These are phyloP conservation scores for Lerista edwardsae DNA, from an alignment of 2,797 vertebrate genomes.

Conservation along the genomic window DNA sequence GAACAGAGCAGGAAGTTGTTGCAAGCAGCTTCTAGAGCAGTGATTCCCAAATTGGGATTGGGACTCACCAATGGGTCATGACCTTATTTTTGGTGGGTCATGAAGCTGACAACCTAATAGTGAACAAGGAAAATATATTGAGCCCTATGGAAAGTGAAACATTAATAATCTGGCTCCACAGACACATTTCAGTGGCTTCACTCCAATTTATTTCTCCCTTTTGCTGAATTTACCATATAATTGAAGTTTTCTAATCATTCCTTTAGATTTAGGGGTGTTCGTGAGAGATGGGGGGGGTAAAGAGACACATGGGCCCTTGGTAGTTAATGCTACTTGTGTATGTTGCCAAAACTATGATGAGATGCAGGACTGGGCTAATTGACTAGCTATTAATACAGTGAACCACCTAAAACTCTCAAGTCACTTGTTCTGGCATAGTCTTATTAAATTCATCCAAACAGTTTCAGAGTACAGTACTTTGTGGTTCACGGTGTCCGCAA, in stretches of 20 bases:
- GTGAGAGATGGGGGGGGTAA: background rate
- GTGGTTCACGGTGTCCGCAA: background rate
- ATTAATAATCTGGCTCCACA: constrained; percentile 54
- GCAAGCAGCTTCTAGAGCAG: background rate
- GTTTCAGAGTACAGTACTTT: background rate
- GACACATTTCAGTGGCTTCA: constrained; percentile 52
- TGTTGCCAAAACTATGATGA: background rate
- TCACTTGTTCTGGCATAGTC: background rate
- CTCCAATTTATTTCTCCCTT: constrained; percentile 47
- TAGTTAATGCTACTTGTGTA: background rate
- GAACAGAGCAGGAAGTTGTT: background rate
- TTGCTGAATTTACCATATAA: constrained; percentile 51
- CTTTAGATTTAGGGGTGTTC: background rate
- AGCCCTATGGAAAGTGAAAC: too few species aligned
- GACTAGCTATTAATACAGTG: background rate
- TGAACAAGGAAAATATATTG: too few species aligned
- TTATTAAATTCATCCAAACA: background rate
- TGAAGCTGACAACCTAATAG: too few species aligned
- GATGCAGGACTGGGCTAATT: background rate
- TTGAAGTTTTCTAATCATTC: constrained; percentile 56
- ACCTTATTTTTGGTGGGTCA: too few species aligned
- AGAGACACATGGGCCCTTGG: background rate
- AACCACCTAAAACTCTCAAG: background rate
- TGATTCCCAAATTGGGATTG: too few species aligned
- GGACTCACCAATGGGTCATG: too few species aligned